Evolutionary conservation across 2,113 vertebrate species (phyloP).

Genomic region (Pipra filicauda): DNA sequence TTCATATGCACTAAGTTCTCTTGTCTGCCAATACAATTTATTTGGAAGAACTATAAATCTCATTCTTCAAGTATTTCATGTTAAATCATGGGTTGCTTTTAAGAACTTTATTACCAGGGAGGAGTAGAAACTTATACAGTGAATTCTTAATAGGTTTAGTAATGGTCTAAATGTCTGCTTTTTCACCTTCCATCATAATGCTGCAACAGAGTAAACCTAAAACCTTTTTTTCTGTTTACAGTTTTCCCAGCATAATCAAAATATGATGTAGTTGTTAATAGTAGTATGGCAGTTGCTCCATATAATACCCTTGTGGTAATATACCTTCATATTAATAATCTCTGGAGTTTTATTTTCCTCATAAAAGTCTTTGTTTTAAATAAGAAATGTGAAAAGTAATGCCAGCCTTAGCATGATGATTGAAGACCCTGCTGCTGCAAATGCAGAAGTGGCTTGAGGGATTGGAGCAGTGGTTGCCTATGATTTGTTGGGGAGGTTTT

Average conservation of each 20-base stretch:
- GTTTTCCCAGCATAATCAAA: background rate
- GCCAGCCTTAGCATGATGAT: background rate
- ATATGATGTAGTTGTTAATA: background rate
- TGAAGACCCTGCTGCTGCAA: background rate
- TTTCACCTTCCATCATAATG: background rate
- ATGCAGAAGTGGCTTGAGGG: background rate
- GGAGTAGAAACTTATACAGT: background rate
- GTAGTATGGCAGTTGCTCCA: background rate
- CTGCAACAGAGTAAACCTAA: background rate
- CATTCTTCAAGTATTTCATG: background rate
- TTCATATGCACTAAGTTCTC: background rate
- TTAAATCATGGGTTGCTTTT: constrained; percentile 6
- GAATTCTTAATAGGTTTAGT: background rate
- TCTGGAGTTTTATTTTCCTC: background rate
- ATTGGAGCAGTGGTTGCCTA: background rate
- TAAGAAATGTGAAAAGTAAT: background rate
- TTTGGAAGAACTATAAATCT: background rate
- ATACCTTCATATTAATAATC: background rate
- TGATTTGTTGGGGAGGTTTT: background rate
- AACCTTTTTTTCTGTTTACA: background rate
- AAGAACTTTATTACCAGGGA: background rate
- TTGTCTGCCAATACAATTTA: background rate
- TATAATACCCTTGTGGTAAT: background rate
- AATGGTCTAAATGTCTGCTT: background rate
- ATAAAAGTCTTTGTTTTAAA: background rate